These are phyloP conservation scores for Alethe castanea DNA, from an alignment of 2,113 vertebrate genomes.

Conservation along the genomic window DNA sequence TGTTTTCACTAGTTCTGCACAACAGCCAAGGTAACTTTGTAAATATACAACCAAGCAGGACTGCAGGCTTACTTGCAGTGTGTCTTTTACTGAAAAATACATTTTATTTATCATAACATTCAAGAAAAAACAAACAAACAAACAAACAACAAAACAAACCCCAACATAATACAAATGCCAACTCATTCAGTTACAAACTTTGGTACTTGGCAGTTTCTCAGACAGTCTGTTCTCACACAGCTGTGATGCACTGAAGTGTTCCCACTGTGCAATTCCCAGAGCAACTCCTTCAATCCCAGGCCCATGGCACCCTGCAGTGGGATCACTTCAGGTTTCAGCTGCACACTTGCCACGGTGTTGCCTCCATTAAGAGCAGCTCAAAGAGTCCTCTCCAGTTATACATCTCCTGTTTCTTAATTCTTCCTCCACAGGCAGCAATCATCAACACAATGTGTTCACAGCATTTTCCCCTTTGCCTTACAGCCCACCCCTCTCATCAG, in stretches of 20 bases:
- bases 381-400: background rate
- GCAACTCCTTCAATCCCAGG: background rate
- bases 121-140: conserved; percentile 33
- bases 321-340: background rate
- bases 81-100: conserved; percentile 78
- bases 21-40: background rate
- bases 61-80: conserved; percentile 46
- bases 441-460: background rate
- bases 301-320: background rate
- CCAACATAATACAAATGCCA: conserved; percentile 64
- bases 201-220: conserved; percentile 24
- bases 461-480: conserved; percentile 12
- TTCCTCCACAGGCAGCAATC: background rate
- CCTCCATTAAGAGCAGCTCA: conserved; percentile 27
- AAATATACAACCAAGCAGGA: background rate
- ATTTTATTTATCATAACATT: conserved; percentile 69
- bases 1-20: background rate
- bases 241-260: background rate
- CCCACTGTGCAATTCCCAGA: background rate
- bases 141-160: background rate
- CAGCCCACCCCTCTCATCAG: conserved; percentile 13
- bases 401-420: background rate
- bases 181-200: conserved; percentile 59
- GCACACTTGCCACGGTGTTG: background rate
- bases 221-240: background rate